Conservation (phyloP, 2,113 vertebrate species). For the Nannobrachium achirus region DNA sequence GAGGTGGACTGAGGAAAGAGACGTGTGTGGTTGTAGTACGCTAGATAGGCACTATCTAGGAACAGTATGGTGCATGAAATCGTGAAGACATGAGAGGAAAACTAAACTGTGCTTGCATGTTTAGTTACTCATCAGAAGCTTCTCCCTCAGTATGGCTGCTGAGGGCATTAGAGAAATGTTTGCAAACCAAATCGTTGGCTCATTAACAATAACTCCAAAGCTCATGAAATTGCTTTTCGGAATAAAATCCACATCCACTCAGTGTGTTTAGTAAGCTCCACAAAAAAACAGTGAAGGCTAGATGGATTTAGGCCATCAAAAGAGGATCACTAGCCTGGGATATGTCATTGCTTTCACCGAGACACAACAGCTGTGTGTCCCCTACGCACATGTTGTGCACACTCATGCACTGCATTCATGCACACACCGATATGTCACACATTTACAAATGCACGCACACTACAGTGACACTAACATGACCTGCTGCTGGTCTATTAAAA, state of each 20-base stretch:
- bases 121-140: constrained; percentile 14
- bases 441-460: constrained; percentile 2
- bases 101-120: constrained; percentile 20
- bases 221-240: neutral
- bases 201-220: constrained; percentile 3
- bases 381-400: neutral
- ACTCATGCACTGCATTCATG: constrained; percentile 2
- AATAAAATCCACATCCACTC: neutral
- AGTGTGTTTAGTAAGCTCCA: neutral
- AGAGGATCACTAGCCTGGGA: neutral
- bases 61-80: constrained; percentile 1
- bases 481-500: neutral
- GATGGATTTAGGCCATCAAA: neutral
- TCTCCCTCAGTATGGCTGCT: neutral
- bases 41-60: neutral
- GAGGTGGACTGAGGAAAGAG: neutral
- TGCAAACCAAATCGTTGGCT: constrained; percentile 5
- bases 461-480: neutral
- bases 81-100: constrained; percentile 10
- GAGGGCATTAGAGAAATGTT: neutral
- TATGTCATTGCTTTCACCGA: neutral
- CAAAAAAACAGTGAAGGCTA: neutral
- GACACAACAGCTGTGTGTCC: neutral
- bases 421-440: constrained; percentile 1
- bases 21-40: neutral